These are phyloP conservation scores for Meloidogyne chitwoodi DNA, from an alignment of 1,140 invertebrate genomes.

Conservation along the genomic window DNA sequence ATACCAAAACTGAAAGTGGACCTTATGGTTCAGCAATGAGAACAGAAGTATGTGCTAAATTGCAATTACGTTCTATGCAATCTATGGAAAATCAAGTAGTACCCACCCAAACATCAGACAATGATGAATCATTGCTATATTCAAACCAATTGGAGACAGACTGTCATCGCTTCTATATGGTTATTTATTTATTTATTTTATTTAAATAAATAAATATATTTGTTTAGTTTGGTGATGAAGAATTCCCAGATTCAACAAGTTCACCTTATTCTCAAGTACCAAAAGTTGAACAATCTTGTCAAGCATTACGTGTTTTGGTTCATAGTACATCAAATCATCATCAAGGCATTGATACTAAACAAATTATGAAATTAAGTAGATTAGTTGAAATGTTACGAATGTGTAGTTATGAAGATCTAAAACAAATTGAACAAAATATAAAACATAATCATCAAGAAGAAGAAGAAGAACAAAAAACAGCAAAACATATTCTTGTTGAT, in stretches of 20 bases:
- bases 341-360: slow-evolving; percentile 26
- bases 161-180: slow-evolving; percentile 44
- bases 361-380: slow-evolving; percentile 11
- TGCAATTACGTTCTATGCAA: background rate
- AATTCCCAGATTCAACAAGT: slow-evolving; percentile 7
- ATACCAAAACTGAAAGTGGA: background rate
- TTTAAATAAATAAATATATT: background rate
- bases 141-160: slow-evolving; percentile 33
- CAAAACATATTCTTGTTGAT: slow-evolving; percentile 41
- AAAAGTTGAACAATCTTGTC: slow-evolving; percentile 19
- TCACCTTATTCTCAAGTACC: slow-evolving; percentile 7
- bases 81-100: slow-evolving; percentile 1
- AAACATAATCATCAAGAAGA: background rate
- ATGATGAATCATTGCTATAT: slow-evolving; percentile 43
- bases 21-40: slow-evolving; percentile 8
- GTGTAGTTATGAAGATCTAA: slow-evolving; percentile 40
- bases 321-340: slow-evolving; percentile 20
- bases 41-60: slow-evolving; percentile 11
- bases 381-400: slow-evolving; percentile 46
- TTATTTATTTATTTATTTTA: background rate
- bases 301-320: background rate
- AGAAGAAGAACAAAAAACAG: slow-evolving; percentile 16
- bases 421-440: slow-evolving; percentile 31
- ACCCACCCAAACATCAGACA: background rate
- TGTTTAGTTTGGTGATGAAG: slow-evolving; percentile 11